These are phyloP conservation scores for Lethenteron reissneri DNA, from an alignment of 2,113 vertebrate genomes.

Conservation along the genomic window DNA sequence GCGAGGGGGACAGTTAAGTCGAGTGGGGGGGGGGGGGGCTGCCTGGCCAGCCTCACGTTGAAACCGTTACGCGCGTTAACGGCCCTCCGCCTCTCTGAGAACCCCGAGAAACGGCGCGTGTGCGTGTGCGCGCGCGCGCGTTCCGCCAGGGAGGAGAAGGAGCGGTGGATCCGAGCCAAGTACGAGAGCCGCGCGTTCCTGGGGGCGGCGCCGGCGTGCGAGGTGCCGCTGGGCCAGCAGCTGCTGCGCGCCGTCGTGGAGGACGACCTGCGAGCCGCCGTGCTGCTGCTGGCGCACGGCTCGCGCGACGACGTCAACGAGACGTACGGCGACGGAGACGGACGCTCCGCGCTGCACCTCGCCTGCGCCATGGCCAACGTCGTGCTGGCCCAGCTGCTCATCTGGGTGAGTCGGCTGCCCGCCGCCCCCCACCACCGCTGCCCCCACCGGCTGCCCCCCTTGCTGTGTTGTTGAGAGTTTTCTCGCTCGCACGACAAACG, in stretches of 20 bases:
- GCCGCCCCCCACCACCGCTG: no score
- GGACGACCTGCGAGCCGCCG: constrained; percentile 54
- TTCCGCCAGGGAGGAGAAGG: constrained; percentile 62
- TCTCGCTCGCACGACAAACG: no score
- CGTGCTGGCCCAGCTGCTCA: constrained; percentile 63
- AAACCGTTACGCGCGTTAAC: not conserved
- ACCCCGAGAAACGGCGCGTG: not conserved
- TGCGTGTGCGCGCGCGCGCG: not conserved
- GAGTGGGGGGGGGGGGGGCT: no score
- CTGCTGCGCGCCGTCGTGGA: constrained; percentile 55
- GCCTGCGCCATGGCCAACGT: constrained; percentile 64
- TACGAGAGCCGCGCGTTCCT: constrained; percentile 90
- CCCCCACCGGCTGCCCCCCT: no score
- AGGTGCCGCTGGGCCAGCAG: constrained; percentile 62
- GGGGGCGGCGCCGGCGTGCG: constrained; percentile 33
- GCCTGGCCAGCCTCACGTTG: no score
- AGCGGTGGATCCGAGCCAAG: constrained; percentile 86
- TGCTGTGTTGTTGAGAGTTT: no score
- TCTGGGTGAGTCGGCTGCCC: constrained; percentile 43
- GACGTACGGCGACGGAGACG: constrained; percentile 65
- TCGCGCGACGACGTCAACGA: constrained; percentile 74
- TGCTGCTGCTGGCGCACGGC: constrained; percentile 67
- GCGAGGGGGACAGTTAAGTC: no score
- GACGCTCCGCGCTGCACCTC: constrained; percentile 68
- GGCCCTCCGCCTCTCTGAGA: not conserved